Base-by-base conservation (phyloP, 2,888 invertebrate species). In the Sipha maydis region DNA sequence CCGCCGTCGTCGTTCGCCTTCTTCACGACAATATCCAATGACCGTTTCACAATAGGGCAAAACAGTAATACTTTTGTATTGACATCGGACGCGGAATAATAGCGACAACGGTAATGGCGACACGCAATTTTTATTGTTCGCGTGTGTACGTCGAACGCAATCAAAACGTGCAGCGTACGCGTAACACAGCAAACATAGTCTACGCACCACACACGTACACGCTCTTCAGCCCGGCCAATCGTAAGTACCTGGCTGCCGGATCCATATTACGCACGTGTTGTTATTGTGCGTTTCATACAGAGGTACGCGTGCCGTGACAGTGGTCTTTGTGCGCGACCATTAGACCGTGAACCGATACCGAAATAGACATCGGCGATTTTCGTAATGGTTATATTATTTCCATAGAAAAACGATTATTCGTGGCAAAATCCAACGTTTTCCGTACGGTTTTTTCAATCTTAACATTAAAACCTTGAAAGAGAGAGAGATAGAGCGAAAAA, bases 311-410 rank as follows among this genome's bases (percentile, higher is more conserved):
- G 31, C 67, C 61, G 48, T 71, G 31, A 83, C 69, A 14, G 54
- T 21, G 48, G 71, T 86, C 79, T 86, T 86, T 86, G 86, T 86
- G 71, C 73, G 28, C 54, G 56, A 79, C 54, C 71, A 14, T 56
- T 56, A 71, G 86, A 86, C 86, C 85, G 79, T 85, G 85, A 73
- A 71, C 77, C 84, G 76, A 76, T 85, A 77, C 84, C 76, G 31
- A 85, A 85, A 85, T 85, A 85, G 77, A 77, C 77, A 31, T 77
- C 9, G 77, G 28, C 67, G 67, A 69, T 85, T 77, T 67, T 77
- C 67, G 76, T 67, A 67, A 21, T 75, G 5, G 38, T 73, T 41
- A n/a, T 48, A 77, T 17, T 77, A 41, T 56, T 75, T 38, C 56
- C 19, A 17, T 9, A 56, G 56, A 19, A 56, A 56, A 83, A 73